A percentile compares a stretch with the other conserved stretches of the same genome.
These are phyloP conservation scores for Uromys caudimaculatus DNA, from an alignment of 2,797 vertebrate species.

Conservation along the genomic window DNA sequence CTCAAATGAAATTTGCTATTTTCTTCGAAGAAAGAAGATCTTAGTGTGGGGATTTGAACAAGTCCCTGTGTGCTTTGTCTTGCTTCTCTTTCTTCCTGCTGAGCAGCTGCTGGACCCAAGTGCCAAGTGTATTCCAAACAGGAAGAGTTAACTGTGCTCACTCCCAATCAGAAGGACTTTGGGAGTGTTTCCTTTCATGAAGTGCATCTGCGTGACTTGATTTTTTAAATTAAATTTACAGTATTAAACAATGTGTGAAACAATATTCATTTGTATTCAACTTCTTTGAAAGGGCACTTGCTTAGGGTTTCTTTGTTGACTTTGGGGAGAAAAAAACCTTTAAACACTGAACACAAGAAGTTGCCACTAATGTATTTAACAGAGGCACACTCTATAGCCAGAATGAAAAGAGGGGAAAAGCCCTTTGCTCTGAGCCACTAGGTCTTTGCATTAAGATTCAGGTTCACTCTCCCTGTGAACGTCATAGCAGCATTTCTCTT, in stretches of 20 bases:
- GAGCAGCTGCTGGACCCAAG: not conserved
- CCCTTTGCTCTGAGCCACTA: not conserved
- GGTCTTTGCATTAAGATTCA: not conserved
- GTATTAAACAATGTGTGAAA: constrained; percentile 1
- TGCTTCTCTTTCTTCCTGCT: not conserved
- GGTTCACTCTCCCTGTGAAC: not conserved
- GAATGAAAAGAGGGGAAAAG: not conserved
- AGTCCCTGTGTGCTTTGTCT: not conserved
- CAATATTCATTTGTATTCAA: not conserved
- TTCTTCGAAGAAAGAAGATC: not conserved
- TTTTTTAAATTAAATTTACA: not conserved
- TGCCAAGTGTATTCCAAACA: constrained; percentile 13
- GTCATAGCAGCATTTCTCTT: not conserved
- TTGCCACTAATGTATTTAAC: not conserved
- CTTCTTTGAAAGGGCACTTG: constrained; percentile 27
- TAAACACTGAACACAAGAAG: not conserved
- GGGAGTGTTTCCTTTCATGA: constrained; percentile 54
- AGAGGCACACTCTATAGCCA: not conserved
- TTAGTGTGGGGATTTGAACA: not conserved
- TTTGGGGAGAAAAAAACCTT: not conserved
- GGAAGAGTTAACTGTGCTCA: constrained; percentile 10
- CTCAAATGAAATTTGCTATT: constrained; percentile 41
- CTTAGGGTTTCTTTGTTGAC: constrained; percentile 22
- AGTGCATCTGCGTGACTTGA: constrained; percentile 14
- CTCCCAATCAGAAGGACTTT: constrained; percentile 27